A percentile compares a stretch with the other conserved stretches of the same genome.
Conservation (phyloP, 2,113 vertebrate species). For the Toxotes chatareus region DNA sequence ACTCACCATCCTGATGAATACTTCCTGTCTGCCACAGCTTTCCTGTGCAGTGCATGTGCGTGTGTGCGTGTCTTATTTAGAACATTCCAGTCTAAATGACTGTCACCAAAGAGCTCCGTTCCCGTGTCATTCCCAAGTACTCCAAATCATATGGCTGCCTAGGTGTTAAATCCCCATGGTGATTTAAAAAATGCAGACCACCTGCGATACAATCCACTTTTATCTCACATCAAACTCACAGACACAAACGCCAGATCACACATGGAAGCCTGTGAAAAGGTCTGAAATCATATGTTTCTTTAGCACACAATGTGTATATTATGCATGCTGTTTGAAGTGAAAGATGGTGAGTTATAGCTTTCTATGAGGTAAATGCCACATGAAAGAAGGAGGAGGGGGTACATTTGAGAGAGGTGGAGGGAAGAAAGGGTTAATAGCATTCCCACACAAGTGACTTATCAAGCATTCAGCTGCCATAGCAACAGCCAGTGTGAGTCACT, state of each 20-base stretch:
- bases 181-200: slow-evolving; percentile 18
- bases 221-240: no score
- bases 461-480: slow-evolving; percentile 55
- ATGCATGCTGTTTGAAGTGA: background rate
- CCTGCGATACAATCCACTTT: background rate
- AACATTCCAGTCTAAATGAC: slow-evolving; percentile 47
- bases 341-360: background rate
- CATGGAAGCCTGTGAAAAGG: background rate
- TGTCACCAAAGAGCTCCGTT: slow-evolving; percentile 5
- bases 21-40: slow-evolving; percentile 68
- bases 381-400: background rate
- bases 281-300: background rate
- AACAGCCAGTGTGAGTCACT: slow-evolving; percentile 51
- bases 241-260: background rate
- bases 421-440: slow-evolving; percentile 24
- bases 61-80: slow-evolving; percentile 33
- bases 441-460: slow-evolving; percentile 43
- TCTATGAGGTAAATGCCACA: background rate
- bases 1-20: slow-evolving; percentile 60
- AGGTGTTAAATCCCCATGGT: slow-evolving; percentile 37
- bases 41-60: slow-evolving; percentile 45
- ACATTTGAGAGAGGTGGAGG: background rate
- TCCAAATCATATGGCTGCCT: slow-evolving; percentile 24
- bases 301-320: background rate
- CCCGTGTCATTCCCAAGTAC: slow-evolving; percentile 26